Conservation (phyloP, 2,888 invertebrate species). For the Tenthredo amoena region DNA sequence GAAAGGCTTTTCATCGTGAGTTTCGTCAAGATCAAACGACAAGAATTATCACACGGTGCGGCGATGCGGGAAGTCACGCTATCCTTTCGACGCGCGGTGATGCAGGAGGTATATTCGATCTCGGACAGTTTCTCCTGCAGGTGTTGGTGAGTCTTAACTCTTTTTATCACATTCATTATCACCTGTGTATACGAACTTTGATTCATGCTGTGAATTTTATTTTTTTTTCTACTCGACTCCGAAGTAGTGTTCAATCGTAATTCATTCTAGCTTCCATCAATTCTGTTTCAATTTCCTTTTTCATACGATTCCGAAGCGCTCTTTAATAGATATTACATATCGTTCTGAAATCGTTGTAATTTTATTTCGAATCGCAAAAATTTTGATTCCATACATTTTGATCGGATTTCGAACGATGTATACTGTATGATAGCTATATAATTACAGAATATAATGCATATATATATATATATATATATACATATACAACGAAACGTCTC, state of each 20-base stretch:
- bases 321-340: background rate
- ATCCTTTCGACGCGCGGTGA: background rate
- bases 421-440: background rate
- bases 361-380: background rate
- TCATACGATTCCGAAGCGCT: background rate
- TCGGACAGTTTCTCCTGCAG: background rate
- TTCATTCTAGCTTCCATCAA: background rate
- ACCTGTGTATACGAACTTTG: background rate
- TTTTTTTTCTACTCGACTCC: background rate
- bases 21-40: constrained; percentile 37
- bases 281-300: background rate
- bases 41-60: constrained; percentile 35
- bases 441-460: background rate
- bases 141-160: constrained; percentile 24
- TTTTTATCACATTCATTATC: background rate
- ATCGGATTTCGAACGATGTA: background rate
- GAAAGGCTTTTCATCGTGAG: constrained; percentile 29
- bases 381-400: background rate
- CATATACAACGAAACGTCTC: background rate
- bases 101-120: constrained; percentile 6
- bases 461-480: too few relatives aligned
- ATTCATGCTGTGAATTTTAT: background rate
- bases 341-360: background rate
- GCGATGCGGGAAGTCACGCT: constrained; percentile 31
- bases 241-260: background rate